Evolutionary conservation across 2,797 vertebrate genomes (phyloP).

Genomic region (Cirrhinus molitorella): DNA sequence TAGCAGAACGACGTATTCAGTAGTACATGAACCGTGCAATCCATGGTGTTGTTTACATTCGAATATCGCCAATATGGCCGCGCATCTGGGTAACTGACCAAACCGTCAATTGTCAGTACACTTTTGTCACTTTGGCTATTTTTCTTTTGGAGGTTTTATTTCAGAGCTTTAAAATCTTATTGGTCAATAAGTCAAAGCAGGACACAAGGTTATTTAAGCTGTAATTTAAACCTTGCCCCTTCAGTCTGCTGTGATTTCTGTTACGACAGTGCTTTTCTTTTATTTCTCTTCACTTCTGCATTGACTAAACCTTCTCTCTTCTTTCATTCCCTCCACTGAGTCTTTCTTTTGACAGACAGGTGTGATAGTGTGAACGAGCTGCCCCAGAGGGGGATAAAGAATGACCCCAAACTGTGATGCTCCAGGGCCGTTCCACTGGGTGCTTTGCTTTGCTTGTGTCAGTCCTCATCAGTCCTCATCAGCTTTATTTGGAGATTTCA

Average conservation of each 20-base stretch:
- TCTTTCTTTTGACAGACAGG: conserved; percentile 86
- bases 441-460: conserved; percentile 67
- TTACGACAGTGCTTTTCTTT: background rate
- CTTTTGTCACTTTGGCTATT: background rate
- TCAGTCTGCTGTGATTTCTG: background rate
- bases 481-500: conserved; percentile 72
- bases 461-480: conserved; percentile 70
- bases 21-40: too few relatives aligned
- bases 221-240: conserved; percentile 10
- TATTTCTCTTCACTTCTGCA: conserved; percentile 6
- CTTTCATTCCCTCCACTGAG: conserved; percentile 32
- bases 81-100: too few relatives aligned
- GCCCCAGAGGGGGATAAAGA: conserved; percentile 80
- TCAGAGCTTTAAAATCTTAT: background rate
- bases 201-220: background rate
- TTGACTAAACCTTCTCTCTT: background rate
- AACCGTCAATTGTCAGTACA: too few relatives aligned
- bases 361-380: conserved; percentile 86
- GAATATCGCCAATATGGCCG: too few relatives aligned
- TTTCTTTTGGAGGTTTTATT: background rate
- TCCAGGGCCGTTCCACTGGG: conserved; percentile 67
- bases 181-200: conserved; percentile 16
- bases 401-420: conserved; percentile 89
- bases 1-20: too few relatives aligned
- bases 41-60: too few relatives aligned